Evolutionary conservation across 2,113 vertebrate species (phyloP), one percentile per base, ranked within the genome.

Genomic region (Onychostoma macrolepis): DNA sequence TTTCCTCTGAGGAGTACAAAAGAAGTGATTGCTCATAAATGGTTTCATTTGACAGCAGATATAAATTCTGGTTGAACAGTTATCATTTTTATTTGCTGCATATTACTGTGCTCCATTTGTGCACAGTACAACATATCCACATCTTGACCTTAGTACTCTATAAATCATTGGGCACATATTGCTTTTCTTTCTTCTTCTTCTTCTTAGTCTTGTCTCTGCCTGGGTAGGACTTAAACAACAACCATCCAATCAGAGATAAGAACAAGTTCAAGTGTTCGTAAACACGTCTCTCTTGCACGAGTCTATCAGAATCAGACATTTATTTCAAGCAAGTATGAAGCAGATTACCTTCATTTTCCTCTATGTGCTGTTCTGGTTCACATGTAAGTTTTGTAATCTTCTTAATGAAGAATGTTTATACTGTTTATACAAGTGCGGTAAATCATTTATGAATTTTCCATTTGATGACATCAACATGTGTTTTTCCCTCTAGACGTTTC

Each of bases 341-440:
- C 45, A 36, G n/a, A 19, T 43, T 8, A 72, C 15, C 8, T 38
- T 84, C 19, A n/a, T 71, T 41, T 84, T 84, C 79, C 21, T 75
- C 17, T 19, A 30, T 43, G 7, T 83, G 8, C 33, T 88, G 1
- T 21, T 90, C 28, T 86, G 67, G 28, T 41, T 85, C 0, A 76
- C 89, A 90, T 87, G 89, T 88, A 88, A 86, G 24, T 9, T 75
- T 45, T 45, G 1, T 43, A 45, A 41, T 45, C 11, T 45, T 28
- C 72, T 72, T 24, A 72, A 75, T 26, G 12, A 45, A 26, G 72
- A 28, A 26, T 75, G 4, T 8, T 7, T 45, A 75, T 17, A 21
- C 21, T 50, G 13, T 50, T 4, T 19, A 69, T 45, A 3, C 21
- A 30, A 33, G 8, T 69, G 0, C 13, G 3, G 5, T 33, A 8